These are phyloP conservation scores for Calameuta filiformis DNA, from an alignment of 2,888 invertebrate genomes.

Conservation along the genomic window DNA sequence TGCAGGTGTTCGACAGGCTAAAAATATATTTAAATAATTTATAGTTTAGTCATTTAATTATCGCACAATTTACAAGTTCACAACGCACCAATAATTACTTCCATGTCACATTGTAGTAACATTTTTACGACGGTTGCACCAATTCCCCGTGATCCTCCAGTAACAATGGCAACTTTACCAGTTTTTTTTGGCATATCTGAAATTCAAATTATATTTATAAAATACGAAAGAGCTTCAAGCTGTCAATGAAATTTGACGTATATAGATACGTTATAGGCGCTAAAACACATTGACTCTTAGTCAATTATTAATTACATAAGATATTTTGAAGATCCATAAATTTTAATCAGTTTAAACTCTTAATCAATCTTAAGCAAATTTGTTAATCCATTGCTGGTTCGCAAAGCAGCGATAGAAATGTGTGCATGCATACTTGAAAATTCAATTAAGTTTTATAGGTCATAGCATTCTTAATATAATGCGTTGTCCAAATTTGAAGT, in stretches of 20 bases:
- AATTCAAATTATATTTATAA: constrained; percentile 37
- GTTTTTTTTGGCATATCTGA: constrained; percentile 73
- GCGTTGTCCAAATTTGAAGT: not conserved
- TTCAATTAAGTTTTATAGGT: not conserved
- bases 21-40: constrained; percentile 4
- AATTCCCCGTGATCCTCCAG: constrained; percentile 89
- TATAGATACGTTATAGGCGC: not conserved
- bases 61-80: not conserved
- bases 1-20: not conserved
- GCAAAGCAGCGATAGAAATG: not conserved
- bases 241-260: not conserved
- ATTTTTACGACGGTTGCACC: constrained; percentile 82
- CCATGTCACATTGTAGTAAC: constrained; percentile 80
- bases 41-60: not conserved
- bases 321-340: not conserved
- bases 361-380: not conserved
- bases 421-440: not conserved
- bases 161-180: constrained; percentile 81
- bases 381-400: not conserved
- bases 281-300: not conserved
- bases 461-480: not conserved
- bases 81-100: constrained; percentile 75
- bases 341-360: not conserved
- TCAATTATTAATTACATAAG: not conserved
- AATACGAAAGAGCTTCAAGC: not conserved